Conservation (phyloP, 2,888 invertebrate species). For the Melitaea athalia region DNA sequence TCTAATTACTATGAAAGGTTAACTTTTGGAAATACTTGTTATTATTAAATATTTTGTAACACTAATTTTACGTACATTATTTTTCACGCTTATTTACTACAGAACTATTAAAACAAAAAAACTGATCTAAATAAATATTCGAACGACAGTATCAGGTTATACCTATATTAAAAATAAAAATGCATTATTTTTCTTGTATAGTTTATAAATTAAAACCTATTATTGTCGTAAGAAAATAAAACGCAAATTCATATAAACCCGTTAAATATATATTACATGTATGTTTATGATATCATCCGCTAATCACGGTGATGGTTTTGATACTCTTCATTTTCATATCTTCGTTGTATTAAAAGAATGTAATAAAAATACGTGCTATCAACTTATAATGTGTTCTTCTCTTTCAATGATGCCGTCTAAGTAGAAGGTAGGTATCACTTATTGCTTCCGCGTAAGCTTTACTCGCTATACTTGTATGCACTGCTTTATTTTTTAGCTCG, state of each 20-base stretch:
- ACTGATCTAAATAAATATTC: background rate
- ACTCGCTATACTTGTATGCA: slow-evolving; percentile 49
- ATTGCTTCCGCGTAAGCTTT: slow-evolving; percentile 49
- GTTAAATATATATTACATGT: slow-evolving; percentile 3
- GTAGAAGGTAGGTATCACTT: slow-evolving; percentile 69
- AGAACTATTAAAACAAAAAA: background rate
- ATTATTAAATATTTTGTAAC: slow-evolving; percentile 10
- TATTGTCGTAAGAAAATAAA: slow-evolving; percentile 2
- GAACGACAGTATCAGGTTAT: slow-evolving; percentile 2
- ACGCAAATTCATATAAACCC: background rate
- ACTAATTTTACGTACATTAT: background rate
- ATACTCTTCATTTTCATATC: slow-evolving; percentile 48
- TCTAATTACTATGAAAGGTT: too few relatives aligned
- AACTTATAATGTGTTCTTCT: slow-evolving; percentile 44
- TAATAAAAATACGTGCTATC: slow-evolving; percentile 46
- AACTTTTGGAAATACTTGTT: background rate
- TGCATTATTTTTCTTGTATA: too few relatives aligned
- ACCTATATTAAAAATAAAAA: too few relatives aligned
- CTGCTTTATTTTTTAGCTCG: slow-evolving; percentile 45
- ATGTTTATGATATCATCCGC: slow-evolving; percentile 40
- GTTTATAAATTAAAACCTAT: background rate
- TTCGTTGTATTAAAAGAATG: slow-evolving; percentile 49
- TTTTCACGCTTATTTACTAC: background rate
- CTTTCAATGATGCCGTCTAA: slow-evolving; percentile 57
- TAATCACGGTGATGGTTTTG: slow-evolving; percentile 79